Base-by-base conservation (phyloP, 1,140 invertebrate species). In the Drosophila funebris region DNA sequence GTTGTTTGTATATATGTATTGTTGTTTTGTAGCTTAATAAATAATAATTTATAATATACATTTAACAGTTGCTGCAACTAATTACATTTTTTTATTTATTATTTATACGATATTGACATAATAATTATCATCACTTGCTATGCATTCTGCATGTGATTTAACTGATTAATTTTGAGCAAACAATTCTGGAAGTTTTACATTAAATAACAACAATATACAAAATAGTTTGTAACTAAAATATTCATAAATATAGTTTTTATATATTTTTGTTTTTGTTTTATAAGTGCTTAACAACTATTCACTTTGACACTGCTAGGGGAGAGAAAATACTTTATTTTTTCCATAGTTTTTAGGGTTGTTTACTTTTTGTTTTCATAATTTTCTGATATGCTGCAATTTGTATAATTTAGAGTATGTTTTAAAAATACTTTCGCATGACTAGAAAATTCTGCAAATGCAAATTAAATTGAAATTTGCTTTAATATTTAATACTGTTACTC, bases 401-500 rank as follows among this genome's bases (percentile, higher is more conserved):
- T 72, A 41, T 48, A n/a, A 18, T 43, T 41, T 62, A 29, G 33
- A 24, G 50, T 46, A 16, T 24, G 27, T 16, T 61, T 56, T 48
- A 61, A 46, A 70, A 63, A 50, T 33, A 64, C 43, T 37, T 56
- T 54, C n/a, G 57, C 67, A 52, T 50, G 69, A 71, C 61, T 71
- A 66, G 68, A 66, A 37, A 39, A 18, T 37, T 33, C 41, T 29
- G 29, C 31, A 64, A 48, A 62, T 46, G 39, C 52, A 39, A 71
- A 64, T 58, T 48, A 54, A 27, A 52, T 41, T 48, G 8, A 58
- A 50, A 16, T 56, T 60, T 68, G 70, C 46, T 24, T 48, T 68
- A 68, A 41, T 16, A 60, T 54, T 73, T 73, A 73, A 73, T 73
- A 73, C 70, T 73, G 70, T 73, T 73, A 57, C 53, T 27, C 53